Base-by-base conservation (phyloP, 2,797 vertebrate genomes). In the Phoxinus dragarum region DNA sequence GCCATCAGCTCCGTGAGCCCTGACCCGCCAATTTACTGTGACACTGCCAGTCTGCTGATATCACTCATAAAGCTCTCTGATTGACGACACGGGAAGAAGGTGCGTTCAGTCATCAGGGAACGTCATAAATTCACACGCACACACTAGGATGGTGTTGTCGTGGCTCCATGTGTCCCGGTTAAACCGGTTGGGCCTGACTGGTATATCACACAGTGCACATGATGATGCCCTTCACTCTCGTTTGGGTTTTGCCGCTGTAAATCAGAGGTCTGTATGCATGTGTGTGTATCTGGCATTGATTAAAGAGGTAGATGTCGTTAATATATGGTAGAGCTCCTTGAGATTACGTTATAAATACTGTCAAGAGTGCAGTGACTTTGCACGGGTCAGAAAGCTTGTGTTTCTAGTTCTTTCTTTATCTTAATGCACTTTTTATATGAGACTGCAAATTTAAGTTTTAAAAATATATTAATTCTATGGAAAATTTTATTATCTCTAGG, bases 11-110 rank as follows among this genome's bases (percentile, higher is more conserved):
- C 86, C 68, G 82, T 91, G 89, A 90, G 87, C 88, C 81, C 84
- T 89, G 90, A 90, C 84, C 90, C 64, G 84, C 89, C 88, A 89
- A 92, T 91, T 91, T 90, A 92, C 84, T 87, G 86, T 89, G 90
- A 90, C 90, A 88, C 84, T 78, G 86, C 85, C 86, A 86, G 88
- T 87, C 84, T 88, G 89, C 84, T 90, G 89, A 90, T 91, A 90
- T 87, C 86, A 86, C 88, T 89, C 85, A 88, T 92, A 90, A 91
- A 92, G 82, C 87, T 82, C 40, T 6, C 81, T 90, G 91, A 90
- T 90, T 89, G 90, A 92, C 86, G 78, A 89, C 69, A 69, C 83
- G 79, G 47, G 44, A 73, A 87, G 89, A 89, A 89, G 76, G 86
- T 88, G 89, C 76, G 82, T 89, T 90, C 89, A 88, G 87, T 89